Percentiles rank a stretch among this genome's conserved stretches.
Conservation (phyloP, 2,797 vertebrate species). For the Octomys mimax region DNA sequence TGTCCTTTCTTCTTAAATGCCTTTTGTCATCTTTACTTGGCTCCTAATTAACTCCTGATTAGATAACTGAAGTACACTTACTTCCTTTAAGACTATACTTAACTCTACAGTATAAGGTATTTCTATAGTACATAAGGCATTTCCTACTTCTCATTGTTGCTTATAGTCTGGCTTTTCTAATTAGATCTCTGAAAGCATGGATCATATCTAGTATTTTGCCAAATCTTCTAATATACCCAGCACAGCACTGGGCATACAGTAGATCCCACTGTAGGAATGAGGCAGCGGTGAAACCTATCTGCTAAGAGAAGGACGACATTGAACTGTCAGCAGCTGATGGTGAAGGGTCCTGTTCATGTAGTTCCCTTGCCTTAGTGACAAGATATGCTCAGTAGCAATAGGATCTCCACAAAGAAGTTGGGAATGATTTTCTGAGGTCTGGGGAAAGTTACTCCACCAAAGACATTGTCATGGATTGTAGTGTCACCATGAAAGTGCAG, state of each 20-base stretch:
- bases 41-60: neutral
- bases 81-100: neutral
- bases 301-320: neutral
- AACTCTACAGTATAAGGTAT: neutral
- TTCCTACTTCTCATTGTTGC: neutral
- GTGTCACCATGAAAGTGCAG: neutral
- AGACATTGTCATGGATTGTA: neutral
- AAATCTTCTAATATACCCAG: neutral
- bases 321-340: neutral
- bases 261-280: neutral
- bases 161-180: conserved; percentile 4
- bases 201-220: neutral
- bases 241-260: neutral
- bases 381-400: neutral
- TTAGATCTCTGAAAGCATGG: neutral
- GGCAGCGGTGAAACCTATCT: neutral
- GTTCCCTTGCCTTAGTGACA: neutral
- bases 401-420: neutral
- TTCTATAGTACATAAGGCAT: neutral
- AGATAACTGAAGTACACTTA: neutral
- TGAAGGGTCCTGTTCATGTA: neutral
- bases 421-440: neutral
- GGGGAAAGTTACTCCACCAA: neutral
- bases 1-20: neutral
- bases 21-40: neutral